Conservation (phyloP, 2,888 invertebrate species). For the Melinaea marsaeus region DNA sequence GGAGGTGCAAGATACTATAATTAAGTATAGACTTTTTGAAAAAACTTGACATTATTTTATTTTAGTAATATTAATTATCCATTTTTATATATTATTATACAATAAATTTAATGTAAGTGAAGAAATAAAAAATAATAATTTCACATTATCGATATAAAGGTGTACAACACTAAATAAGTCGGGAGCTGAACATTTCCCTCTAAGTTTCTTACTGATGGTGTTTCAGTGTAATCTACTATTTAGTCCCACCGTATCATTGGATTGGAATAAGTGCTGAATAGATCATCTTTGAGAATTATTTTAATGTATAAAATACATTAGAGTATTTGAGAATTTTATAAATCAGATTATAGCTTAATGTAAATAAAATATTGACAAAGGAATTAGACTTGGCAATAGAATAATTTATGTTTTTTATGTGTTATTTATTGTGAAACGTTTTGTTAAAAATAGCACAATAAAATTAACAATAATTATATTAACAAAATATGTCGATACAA, state of each 20-base stretch:
- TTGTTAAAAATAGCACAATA: neutral
- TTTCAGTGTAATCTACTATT: slow-evolving; percentile 70
- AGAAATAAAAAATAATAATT: no score
- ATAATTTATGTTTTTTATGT: neutral
- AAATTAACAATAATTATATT: neutral
- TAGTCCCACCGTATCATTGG: slow-evolving; percentile 44
- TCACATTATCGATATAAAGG: neutral
- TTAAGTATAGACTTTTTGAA: no score
- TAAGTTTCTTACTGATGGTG: slow-evolving; percentile 65
- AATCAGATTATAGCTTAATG: slow-evolving; percentile 1
- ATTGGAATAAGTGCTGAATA: slow-evolving; percentile 33
- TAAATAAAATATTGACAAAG: neutral
- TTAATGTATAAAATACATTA: neutral
- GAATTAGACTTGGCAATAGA: neutral
- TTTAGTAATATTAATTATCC: no score
- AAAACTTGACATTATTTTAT: no score
- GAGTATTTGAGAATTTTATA: neutral
- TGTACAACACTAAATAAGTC: slow-evolving; percentile 21
- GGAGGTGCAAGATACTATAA: no score
- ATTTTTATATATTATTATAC: no score
- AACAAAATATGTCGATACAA: neutral
- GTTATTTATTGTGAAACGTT: neutral
- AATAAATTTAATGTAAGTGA: no score
- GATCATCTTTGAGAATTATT: slow-evolving; percentile 17
- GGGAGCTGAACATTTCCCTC: slow-evolving; percentile 41